A percentile compares a stretch with the other conserved stretches of the same genome.
Evolutionary conservation across 1,140 invertebrate genomes (phyloP).

Genomic region (Drosophila chauvacae): DNA sequence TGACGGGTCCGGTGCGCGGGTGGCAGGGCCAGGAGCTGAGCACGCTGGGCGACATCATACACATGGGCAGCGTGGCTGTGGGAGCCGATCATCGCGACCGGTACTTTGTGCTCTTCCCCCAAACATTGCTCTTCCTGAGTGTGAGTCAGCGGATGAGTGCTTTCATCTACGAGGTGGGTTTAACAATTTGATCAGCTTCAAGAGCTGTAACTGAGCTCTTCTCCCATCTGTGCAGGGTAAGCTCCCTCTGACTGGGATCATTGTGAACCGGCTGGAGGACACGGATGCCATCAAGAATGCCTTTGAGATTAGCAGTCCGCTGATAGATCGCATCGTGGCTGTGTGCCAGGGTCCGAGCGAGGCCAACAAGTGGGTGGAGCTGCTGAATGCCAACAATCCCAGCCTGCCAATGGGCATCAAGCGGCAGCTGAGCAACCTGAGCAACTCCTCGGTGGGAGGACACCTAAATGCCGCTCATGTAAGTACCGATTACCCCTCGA

Average conservation of each 20-base stretch:
- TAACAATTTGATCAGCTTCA: not conserved
- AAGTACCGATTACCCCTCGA: constrained; percentile 80
- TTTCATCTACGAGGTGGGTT: constrained; percentile 96
- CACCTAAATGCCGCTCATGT: constrained; percentile 85
- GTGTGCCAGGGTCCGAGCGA: constrained; percentile 93
- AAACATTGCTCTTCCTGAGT: constrained; percentile 94
- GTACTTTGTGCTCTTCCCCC: constrained; percentile 96
- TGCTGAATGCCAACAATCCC: constrained; percentile 86
- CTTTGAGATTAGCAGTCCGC: constrained; percentile 96
- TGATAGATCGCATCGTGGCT: constrained; percentile 95
- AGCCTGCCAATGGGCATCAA: constrained; percentile 84
- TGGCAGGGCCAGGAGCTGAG: constrained; percentile 96
- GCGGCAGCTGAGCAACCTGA: constrained; percentile 82
- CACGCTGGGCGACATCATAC: constrained; percentile 87
- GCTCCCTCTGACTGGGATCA: constrained; percentile 93
- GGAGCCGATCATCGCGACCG: constrained; percentile 93
- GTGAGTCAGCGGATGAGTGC: constrained; percentile 96
- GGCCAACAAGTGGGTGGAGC: constrained; percentile 94
- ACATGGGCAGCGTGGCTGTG: constrained; percentile 95
- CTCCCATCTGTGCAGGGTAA: constrained; percentile 89
- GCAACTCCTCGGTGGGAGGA: constrained; percentile 74
- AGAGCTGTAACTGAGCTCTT: not conserved
- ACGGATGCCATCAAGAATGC: constrained; percentile 93
- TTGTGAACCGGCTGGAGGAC: constrained; percentile 91
- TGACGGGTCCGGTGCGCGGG: constrained; percentile 95